phyloP scores from a whole-genome alignment of 2,797 vertebrate species.

The Pangasius djambal region DNA sequence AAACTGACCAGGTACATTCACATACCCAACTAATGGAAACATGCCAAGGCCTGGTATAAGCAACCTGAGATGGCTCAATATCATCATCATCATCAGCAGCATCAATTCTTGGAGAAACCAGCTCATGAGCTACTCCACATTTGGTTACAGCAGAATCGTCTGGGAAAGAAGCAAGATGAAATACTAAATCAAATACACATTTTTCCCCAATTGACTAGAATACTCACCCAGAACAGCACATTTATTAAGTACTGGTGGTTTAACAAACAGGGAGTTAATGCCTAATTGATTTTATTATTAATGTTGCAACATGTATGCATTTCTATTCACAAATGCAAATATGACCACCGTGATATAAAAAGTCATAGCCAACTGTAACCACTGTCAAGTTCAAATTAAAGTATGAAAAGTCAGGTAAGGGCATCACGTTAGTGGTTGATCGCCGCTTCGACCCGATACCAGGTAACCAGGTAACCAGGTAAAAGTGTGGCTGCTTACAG shows the following conservation, averaged over 20 bases:
- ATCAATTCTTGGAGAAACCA: background rate
- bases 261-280: background rate
- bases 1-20: background rate
- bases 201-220: too few relatives aligned
- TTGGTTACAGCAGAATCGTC: conserved; percentile 74
- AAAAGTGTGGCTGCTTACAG: background rate
- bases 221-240: background rate
- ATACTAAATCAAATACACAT: background rate
- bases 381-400: background rate
- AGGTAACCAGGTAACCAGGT: background rate
- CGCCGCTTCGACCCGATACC: background rate
- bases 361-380: background rate
- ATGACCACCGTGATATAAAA: background rate
- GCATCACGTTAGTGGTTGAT: background rate
- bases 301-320: too few relatives aligned
- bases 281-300: background rate
- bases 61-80: fast-evolving
- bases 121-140: conserved; percentile 76
- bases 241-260: background rate
- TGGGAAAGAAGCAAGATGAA: conserved; percentile 41
- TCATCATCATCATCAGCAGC: fast-evolving
- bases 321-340: background rate
- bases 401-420: background rate
- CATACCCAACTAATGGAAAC: conserved; percentile 62
- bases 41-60: conserved; percentile 73